Base-by-base conservation (phyloP, 2,797 vertebrate genomes). In the Phrynocephalus vlangalii region DNA sequence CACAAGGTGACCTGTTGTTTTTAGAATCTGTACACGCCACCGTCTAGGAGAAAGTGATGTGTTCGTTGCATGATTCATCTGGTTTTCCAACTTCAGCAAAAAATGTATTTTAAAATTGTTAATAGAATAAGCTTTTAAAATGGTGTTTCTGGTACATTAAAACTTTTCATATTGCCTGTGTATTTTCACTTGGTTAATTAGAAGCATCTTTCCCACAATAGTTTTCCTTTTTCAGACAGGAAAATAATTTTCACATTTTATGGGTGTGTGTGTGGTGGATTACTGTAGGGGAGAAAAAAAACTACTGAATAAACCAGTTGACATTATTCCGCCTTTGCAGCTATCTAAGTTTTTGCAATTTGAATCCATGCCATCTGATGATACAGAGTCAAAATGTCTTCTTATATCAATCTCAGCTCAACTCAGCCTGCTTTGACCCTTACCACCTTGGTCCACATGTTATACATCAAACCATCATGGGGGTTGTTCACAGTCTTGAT, bases 401-500 rank as follows among this genome's bases (percentile, higher is more conserved):
- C 71, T 83, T 18, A 63, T 75, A 15, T 22, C 30, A n/a, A 28
- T 66, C 68, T 63, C 67, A 52, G 30, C 68, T 22, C 13, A 6
- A 5, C 86, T 28, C 66, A 26, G 52, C 22, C 10, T 83, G 7
- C 67, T 75, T 78, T 56, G 60, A 48, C 33, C 60, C 82, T 80
- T 84, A 48, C 56, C 67, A 48, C 70, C 82, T 75, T 68, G 48
- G 44, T 81, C 63, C 28, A 48, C 16, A 33, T 81, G 80, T 87
- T 28, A 78, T 77, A 79, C 50, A 72, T 83, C 81, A 71, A 67
- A 9, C 67, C 26, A 56, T 63, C 68, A 75, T 73, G 63, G 85
- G 67, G 86, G 26, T 83, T 56, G 79, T 75, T 56, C 77, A 24
- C 71, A 30, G 15, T 52, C 68, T 71, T 84, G 85, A 11, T 60